Base-by-base conservation (phyloP, 2,797 vertebrate genomes). In the Arnoldichthys spilopterus region DNA sequence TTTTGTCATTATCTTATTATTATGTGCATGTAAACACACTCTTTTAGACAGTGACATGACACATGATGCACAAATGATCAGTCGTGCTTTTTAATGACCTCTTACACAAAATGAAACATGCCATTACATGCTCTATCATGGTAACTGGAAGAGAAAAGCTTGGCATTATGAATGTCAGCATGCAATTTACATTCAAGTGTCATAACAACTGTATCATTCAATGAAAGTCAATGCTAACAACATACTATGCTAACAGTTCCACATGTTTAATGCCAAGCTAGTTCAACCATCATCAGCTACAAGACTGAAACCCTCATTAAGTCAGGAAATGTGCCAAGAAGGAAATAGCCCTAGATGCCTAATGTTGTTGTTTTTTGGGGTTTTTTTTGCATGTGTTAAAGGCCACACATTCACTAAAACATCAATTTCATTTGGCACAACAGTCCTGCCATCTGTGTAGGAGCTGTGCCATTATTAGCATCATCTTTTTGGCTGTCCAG, bases 111-210 rank as follows among this genome's bases (percentile, higher is more conserved):
- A 40, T 43, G 8, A 26, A 49, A 77, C 43, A 77, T 76, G 54
- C 68, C 37, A 28, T 70, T 22, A 30, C 24, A 67, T 66, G 16
- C n/a, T 28, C 43, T 30, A 53, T 67, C 22, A 30, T 61, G n/a
- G 24, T 22, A 66, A 56, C 15, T 15, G 9, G n/a, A 1, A 56
- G 12, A 64, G 13, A 26, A 11, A 32, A 34, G 30, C 12, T 15
- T 26, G 16, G 61, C 24, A 13, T 53, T 43, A 63, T 34, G 12
- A 67, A 32, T 0, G 6, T 34, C 43, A 49, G 7, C 74, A 77
- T 81, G 79, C 76, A 79, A 47, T 64, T 69, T 81, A 61, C 22
- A 26, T 15, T 61, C 40, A 56, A n/a, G 45, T 45, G n/a, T n/a
- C 11, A 59, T 22, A 54, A 81, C 43, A 49, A 64, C 26, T 20